Conservation (phyloP, 2,797 vertebrate species). For the Pangasius sanitwongsei region DNA sequence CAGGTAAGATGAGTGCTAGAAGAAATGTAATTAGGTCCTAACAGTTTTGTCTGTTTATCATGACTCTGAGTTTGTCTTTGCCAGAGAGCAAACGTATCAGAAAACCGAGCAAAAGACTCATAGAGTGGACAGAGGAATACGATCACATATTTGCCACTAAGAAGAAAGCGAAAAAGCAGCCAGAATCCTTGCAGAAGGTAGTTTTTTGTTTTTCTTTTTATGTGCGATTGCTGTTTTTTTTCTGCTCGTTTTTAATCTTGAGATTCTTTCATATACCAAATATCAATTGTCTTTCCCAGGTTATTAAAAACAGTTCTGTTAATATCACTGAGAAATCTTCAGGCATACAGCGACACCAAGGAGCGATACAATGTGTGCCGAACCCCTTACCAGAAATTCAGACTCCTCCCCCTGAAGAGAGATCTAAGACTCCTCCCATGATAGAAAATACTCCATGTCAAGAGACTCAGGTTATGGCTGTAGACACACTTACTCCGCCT, state of each 20-base stretch:
- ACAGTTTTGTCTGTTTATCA: neutral
- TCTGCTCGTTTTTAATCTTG: neutral
- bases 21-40: neutral
- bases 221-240: neutral
- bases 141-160: constrained; percentile 90
- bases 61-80: constrained; percentile 43
- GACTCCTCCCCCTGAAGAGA: constrained; percentile 76
- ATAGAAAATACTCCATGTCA: constrained; percentile 62
- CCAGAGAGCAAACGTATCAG: constrained; percentile 88
- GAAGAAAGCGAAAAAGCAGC: constrained; percentile 88
- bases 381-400: constrained; percentile 72
- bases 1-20: constrained; percentile 63
- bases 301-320: constrained; percentile 45
- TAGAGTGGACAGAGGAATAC: constrained; percentile 94
- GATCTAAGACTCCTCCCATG: constrained; percentile 44
- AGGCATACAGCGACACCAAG: constrained; percentile 25
- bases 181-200: constrained; percentile 77
- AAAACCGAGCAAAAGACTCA: constrained; percentile 94
- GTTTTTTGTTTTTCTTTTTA: neutral
- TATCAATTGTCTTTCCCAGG: constrained; percentile 27
- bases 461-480: constrained; percentile 67
- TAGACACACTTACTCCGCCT: constrained; percentile 77
- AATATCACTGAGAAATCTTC: constrained; percentile 51
- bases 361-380: constrained; percentile 49
- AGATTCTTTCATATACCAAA: neutral